Base-by-base conservation (phyloP, 2,888 invertebrate genomes). In the Entomobrya proxima region DNA sequence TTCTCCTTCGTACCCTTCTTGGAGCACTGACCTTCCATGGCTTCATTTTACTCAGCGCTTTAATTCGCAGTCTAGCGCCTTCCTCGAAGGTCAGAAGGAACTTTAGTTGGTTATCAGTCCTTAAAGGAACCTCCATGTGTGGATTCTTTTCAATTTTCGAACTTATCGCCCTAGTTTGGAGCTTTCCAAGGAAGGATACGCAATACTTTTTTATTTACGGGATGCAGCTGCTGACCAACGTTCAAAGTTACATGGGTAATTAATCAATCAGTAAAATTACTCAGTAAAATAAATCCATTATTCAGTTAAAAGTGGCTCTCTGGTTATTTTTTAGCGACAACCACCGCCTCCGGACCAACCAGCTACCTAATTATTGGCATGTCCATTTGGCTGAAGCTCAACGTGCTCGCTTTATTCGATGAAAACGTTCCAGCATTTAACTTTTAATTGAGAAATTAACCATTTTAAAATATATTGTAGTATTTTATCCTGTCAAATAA, bases 51-150 rank as follows among this genome's bases (percentile, higher is more conserved):
- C n/a, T n/a, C n/a, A n/a, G n/a, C n/a, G n/a, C n/a, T n/a, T n/a
- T n/a, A n/a, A n/a, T n/a, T n/a, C n/a, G n/a, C n/a, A 88, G n/a
- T 78, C 86, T 64, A 87, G 88, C 27, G 67, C 81, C 13, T 21
- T 58, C 27, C 67, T 30, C 37, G 7, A 32, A 13, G 30, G 24
- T 78, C n/a, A 75, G 67, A 2, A 81, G 85, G 3, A 83, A 84
- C 21, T 89, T 87, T 84, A 85, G 88, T 0, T 76, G 64, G 24
- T 61, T 85, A n/a, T 81, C 88, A 1, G 61, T 90, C 7, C 88
- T 89, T 86, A 90, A 90, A 80, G 89, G 89, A 5, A 47, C 88
- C 13, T 88, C 88, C 50, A 64, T 90, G 40, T 86, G 86, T 30
- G 84, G 89, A 52, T 90, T 86, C 58, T 83, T 88, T 24, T 86